Evolutionary conservation across 2,797 vertebrate species (phyloP).

Genomic region (Oreochromis grahami): DNA sequence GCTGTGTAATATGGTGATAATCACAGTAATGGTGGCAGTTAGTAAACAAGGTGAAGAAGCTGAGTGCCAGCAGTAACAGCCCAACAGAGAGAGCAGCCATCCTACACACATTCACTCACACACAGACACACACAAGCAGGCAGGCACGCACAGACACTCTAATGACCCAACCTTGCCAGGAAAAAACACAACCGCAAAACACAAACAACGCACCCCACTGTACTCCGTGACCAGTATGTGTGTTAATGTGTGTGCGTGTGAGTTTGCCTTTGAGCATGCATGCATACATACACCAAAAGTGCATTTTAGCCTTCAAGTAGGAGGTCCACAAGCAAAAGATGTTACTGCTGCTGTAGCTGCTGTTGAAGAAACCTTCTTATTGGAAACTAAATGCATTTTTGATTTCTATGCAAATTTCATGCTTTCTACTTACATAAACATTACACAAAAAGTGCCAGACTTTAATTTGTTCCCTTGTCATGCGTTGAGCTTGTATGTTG

Average conservation of each 20-base stretch:
- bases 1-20: slow-evolving; percentile 50
- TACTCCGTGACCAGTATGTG: slow-evolving; percentile 35
- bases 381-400: not conserved
- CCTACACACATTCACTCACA: not conserved
- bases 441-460: not conserved
- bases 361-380: not conserved
- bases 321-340: not conserved
- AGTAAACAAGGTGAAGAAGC: slow-evolving; percentile 56
- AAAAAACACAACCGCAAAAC: slow-evolving; percentile 64
- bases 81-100: slow-evolving; percentile 19
- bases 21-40: slow-evolving; percentile 49
- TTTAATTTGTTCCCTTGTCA: not conserved
- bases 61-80: slow-evolving; percentile 49
- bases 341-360: not conserved
- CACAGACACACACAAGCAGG: not conserved
- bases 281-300: not conserved
- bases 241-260: slow-evolving; percentile 4
- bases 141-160: slow-evolving; percentile 47
- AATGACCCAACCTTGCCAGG: slow-evolving; percentile 67
- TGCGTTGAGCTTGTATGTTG: not conserved
- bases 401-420: not conserved
- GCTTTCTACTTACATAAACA: not conserved
- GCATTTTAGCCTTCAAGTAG: slow-evolving; percentile 22
- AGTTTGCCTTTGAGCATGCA: slow-evolving; percentile 13
- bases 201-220: slow-evolving; percentile 64